Evolutionary conservation across 2,797 vertebrate species (phyloP).

Genomic region (Lateolabrax maculatus): DNA sequence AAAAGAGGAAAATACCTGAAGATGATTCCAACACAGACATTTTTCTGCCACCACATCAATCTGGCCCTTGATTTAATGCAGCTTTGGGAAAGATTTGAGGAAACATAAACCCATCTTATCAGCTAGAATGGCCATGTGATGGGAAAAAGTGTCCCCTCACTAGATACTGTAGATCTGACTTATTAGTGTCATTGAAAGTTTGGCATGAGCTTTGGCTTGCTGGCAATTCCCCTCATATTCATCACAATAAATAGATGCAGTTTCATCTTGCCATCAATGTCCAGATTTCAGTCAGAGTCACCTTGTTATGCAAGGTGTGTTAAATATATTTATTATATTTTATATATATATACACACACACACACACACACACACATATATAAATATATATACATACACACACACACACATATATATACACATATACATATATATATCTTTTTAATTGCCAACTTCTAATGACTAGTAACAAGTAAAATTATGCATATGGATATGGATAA

Average conservation of each 20-base stretch:
- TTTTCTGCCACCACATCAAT: constrained; percentile 6
- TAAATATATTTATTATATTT: no score
- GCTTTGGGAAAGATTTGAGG: constrained; percentile 8
- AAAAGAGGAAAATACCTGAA: neutral
- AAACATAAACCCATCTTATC: constrained; percentile 28
- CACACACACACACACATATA: no score
- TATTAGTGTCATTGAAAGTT: neutral
- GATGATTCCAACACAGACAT: neutral
- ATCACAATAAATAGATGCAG: neutral
- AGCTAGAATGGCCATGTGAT: constrained; percentile 8
- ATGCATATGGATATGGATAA: no score
- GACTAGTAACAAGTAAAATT: neutral
- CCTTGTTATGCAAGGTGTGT: neutral
- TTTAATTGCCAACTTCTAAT: neutral
- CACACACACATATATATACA: no score
- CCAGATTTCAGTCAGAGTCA: neutral
- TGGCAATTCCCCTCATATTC: neutral
- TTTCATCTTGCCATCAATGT: neutral
- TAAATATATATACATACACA: no score
- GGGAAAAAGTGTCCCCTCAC: neutral
- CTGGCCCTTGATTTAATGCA: constrained; percentile 37
- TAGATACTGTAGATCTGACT: neutral
- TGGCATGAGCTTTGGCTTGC: neutral
- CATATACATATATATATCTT: no score
- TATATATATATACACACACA: no score